These are phyloP conservation scores for Actinernus sp. DNA, from an alignment of 92 coral and sea anemone species.

Conservation along the genomic window DNA sequence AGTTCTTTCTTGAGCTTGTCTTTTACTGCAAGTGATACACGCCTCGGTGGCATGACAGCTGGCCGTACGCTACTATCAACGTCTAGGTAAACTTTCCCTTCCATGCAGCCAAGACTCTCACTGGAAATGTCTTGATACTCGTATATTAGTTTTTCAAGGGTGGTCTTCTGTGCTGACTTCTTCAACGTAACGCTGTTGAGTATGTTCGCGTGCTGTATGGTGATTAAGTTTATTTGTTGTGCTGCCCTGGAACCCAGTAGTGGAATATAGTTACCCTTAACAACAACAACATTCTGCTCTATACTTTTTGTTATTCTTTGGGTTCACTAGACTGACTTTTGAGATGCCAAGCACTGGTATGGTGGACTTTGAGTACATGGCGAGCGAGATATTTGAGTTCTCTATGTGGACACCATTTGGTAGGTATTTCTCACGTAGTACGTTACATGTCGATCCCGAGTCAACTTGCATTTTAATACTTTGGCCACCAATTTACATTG, in stretches of 20 bases:
- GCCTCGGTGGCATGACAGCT: constrained; percentile 17
- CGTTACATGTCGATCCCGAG: constrained; percentile 37
- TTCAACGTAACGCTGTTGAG: too few relatives aligned
- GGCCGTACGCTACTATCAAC: constrained; percentile 12
- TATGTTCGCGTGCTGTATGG: constrained; percentile 37
- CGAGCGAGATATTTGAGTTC: constrained; percentile 20
- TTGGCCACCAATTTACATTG: too few relatives aligned
- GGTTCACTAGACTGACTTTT: constrained; percentile 45
- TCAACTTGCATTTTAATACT: constrained; percentile 33
- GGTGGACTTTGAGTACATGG: constrained; percentile 25
- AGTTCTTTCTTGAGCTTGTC: constrained; percentile 16
- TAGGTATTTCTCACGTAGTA: constrained; percentile 26
- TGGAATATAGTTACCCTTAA: constrained; percentile 37
- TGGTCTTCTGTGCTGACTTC: too few relatives aligned
- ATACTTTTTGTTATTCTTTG: constrained; percentile 43
- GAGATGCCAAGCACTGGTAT: constrained; percentile 41
- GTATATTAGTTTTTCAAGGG: too few relatives aligned
- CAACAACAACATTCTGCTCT: constrained; percentile 42
- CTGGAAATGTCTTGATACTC: too few relatives aligned
- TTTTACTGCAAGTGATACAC: constrained; percentile 21
- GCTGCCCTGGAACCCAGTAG: constrained; percentile 38
- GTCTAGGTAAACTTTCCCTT: constrained; percentile 41
- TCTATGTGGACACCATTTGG: constrained; percentile 22
- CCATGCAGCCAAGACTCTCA: constrained; percentile 21
- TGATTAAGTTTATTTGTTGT: constrained; percentile 36